Evolutionary conservation across 2,797 vertebrate species (phyloP).

Genomic region (Hemibagrus guttatus): DNA sequence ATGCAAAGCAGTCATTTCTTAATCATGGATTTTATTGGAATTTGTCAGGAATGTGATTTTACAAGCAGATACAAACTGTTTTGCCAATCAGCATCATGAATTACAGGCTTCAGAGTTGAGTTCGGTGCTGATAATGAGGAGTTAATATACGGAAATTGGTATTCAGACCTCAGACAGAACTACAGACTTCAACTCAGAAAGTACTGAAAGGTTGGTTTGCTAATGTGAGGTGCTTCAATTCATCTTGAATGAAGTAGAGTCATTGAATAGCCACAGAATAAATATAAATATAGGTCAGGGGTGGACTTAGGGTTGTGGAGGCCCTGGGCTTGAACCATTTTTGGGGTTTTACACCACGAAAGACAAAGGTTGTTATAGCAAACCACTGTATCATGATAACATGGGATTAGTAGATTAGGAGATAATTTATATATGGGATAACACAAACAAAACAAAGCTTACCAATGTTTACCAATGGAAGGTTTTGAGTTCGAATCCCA

Average conservation of each 20-base stretch:
- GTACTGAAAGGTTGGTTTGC: no score
- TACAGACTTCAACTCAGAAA: not conserved
- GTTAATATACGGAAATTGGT: not conserved
- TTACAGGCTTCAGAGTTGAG: not conserved
- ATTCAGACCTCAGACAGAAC: constrained; percentile 11
- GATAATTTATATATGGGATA: not conserved
- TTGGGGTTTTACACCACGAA: no score
- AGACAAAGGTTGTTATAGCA: not conserved
- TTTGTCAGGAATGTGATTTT: not conserved
- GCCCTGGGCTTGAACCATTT: no score
- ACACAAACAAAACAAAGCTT: no score
- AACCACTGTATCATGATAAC: not conserved
- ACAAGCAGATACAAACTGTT: not conserved
- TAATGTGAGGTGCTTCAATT: not conserved
- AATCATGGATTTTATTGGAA: not conserved
- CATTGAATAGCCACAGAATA: not conserved
- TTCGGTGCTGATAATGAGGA: not conserved
- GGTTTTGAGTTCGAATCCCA: no score
- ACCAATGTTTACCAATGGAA: not conserved
- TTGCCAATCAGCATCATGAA: not conserved
- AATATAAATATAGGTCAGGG: no score
- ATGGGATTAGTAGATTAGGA: not conserved
- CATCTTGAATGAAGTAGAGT: not conserved
- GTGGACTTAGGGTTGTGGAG: no score
- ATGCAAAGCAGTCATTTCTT: not conserved